Percentiles rank a stretch among this genome's conserved stretches.
phyloP scores from a whole-genome alignment of 1,140 invertebrate species.

The Parasteatoda tepidariorum region DNA sequence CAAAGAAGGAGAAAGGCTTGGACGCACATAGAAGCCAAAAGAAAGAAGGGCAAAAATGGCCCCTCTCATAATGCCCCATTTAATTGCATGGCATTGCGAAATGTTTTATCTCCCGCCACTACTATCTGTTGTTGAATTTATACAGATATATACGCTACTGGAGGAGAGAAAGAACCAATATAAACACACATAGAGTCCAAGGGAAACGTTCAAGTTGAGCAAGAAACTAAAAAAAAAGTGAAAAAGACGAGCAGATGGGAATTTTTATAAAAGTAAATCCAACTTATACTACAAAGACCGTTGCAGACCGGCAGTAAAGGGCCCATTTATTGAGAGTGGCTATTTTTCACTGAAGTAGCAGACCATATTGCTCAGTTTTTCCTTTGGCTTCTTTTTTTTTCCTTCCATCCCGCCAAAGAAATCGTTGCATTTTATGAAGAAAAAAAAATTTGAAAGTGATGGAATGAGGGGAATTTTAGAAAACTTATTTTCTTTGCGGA shows the following conservation, averaged over 20 bases:
- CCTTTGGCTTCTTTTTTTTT: not conserved
- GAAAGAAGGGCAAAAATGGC: not conserved
- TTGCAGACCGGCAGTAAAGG: slow-evolving; percentile 28
- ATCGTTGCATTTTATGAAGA: too few relatives aligned
- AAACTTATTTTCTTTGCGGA: not conserved
- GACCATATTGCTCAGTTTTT: slow-evolving; percentile 41
- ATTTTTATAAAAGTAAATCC: slow-evolving; percentile 59
- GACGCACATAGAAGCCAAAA: not conserved
- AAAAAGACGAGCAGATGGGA: slow-evolving; percentile 1
- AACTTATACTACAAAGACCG: slow-evolving; percentile 3
- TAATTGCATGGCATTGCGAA: slow-evolving; percentile 59
- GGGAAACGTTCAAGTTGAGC: not conserved
- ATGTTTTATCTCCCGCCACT: slow-evolving; percentile 2
- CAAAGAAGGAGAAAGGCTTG: slow-evolving; percentile 26
- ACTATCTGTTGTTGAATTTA: slow-evolving; percentile 2
- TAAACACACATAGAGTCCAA: slow-evolving; percentile 22
- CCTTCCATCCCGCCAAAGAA: not conserved
- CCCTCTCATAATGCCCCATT: slow-evolving; percentile 55
- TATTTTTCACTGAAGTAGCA: slow-evolving; percentile 56
- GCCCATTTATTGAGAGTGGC: slow-evolving; percentile 34
- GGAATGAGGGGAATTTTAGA: slow-evolving; percentile 3
- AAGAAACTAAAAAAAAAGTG: not conserved
- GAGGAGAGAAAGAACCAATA: not conserved
- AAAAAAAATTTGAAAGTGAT: slow-evolving; percentile 25
- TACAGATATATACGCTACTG: slow-evolving; percentile 20